phyloP scores from a whole-genome alignment of 2,888 invertebrate genomes.

The Smittia aterrima region DNA sequence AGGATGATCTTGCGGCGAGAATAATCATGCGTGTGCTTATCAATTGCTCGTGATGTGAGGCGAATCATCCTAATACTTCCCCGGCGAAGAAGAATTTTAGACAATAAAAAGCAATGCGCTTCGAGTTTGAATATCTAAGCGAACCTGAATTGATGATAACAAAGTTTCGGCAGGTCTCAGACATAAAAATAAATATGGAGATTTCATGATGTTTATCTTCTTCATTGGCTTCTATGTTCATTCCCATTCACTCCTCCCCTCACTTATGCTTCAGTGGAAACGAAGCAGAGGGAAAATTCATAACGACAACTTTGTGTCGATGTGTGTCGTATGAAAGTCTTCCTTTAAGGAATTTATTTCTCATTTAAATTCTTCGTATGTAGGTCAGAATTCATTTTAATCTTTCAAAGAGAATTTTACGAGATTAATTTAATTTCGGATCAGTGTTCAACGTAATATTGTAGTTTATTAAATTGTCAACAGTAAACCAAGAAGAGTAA shows the following conservation, averaged over 20 bases:
- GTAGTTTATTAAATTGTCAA: no score
- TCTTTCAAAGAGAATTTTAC: not conserved
- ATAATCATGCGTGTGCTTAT: slow-evolving; percentile 3
- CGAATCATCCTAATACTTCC: not conserved
- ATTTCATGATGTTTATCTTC: slow-evolving; percentile 37
- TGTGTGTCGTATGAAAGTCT: no score
- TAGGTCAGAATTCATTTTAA: not conserved
- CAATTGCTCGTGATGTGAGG: slow-evolving; percentile 9
- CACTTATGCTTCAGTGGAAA: not conserved
- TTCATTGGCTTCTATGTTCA: slow-evolving; percentile 16
- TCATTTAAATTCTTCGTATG: not conserved
- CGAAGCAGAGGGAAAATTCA: no score
- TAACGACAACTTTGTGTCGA: no score
- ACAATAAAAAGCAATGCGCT: slow-evolving; percentile 7
- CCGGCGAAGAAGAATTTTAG: not conserved
- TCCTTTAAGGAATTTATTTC: no score
- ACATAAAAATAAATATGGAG: slow-evolving; percentile 34
- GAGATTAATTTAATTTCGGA: no score
- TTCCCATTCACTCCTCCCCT: not conserved
- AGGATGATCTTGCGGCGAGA: not conserved
- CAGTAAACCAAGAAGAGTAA: no score
- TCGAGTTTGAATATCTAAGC: not conserved
- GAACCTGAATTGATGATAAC: slow-evolving; percentile 5
- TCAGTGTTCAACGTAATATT: no score
- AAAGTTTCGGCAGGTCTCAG: slow-evolving; percentile 35